phyloP scores from a whole-genome alignment of 2,888 invertebrate species.

The Apotomis capreana region DNA sequence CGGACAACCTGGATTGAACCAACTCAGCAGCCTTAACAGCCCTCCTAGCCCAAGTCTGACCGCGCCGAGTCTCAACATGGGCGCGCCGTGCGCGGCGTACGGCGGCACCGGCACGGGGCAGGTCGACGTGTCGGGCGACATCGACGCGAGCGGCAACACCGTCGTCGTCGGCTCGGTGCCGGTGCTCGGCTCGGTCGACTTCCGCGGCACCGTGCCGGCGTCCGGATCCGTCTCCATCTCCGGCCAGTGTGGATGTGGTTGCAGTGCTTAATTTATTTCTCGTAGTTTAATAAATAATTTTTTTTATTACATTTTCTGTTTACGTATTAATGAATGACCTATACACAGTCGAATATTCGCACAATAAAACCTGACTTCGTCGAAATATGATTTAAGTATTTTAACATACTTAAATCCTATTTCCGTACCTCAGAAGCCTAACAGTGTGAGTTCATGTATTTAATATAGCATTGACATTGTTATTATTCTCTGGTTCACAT shows the following conservation, averaged over 20 bases:
- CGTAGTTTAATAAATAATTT: too few relatives aligned
- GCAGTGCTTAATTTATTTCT: conserved; percentile 6
- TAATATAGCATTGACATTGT: too few relatives aligned
- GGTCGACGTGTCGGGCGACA: conserved; percentile 50
- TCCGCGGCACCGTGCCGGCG: conserved; percentile 41
- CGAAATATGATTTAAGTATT: too few relatives aligned
- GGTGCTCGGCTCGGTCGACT: conserved; percentile 46
- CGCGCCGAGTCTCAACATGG: conserved; percentile 11
- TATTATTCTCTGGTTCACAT: too few relatives aligned
- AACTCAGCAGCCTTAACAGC: not conserved
- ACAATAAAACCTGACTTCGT: too few relatives aligned
- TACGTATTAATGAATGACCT: too few relatives aligned
- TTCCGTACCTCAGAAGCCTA: too few relatives aligned
- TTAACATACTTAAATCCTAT: too few relatives aligned
- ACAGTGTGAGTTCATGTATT: too few relatives aligned
- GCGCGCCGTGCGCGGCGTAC: conserved; percentile 45
- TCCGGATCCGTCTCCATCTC: conserved; percentile 38
- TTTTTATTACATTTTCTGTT: too few relatives aligned
- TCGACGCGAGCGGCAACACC: conserved; percentile 52
- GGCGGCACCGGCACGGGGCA: conserved; percentile 52
- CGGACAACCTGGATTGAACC: not conserved
- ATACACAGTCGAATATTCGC: too few relatives aligned
- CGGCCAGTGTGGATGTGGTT: conserved; percentile 39
- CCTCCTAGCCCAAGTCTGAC: conserved; percentile 17
- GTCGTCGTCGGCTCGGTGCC: conserved; percentile 56